A percentile compares a stretch with the other conserved stretches of the same genome.
Evolutionary conservation across 1,140 invertebrate species (phyloP).

Genomic region (Fopius arisanus): DNA sequence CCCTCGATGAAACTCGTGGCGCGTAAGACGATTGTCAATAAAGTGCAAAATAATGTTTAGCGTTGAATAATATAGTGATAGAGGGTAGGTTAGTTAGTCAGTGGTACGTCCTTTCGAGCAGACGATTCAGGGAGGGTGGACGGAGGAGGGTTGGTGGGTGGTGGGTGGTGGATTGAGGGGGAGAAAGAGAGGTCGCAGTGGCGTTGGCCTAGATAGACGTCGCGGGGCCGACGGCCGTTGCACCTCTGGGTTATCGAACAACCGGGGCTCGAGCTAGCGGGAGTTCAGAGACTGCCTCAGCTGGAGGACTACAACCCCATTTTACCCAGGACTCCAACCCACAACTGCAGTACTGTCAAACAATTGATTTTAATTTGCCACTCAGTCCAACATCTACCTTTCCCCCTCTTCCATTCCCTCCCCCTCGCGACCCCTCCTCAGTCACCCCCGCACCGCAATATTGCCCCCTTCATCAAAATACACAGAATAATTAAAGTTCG

Average conservation of each 20-base stretch:
- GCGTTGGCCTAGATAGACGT: constrained; percentile 54
- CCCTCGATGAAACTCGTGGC: too few relatives aligned
- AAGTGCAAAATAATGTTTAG: neutral
- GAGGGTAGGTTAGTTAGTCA: constrained; percentile 5
- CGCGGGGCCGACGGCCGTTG: constrained; percentile 55
- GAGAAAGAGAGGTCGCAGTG: constrained; percentile 34
- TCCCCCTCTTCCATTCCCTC: too few relatives aligned
- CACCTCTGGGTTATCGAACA: constrained; percentile 55
- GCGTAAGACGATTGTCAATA: too few relatives aligned
- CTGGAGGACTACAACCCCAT: constrained; percentile 14
- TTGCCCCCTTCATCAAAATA: too few relatives aligned
- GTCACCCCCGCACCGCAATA: too few relatives aligned
- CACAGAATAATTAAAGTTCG: too few relatives aligned
- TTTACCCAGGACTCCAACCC: constrained; percentile 44
- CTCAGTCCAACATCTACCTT: too few relatives aligned
- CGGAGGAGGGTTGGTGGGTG: neutral
- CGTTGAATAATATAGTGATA: neutral
- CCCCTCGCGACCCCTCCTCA: too few relatives aligned
- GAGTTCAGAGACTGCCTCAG: constrained; percentile 2
- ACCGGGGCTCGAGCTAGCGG: constrained; percentile 25
- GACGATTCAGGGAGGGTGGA: neutral
- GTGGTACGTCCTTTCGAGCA: neutral
- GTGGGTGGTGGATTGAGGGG: neutral
- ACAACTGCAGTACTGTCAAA: constrained; percentile 29
- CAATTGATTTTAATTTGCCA: neutral